phyloP scores from a whole-genome alignment of 92 coral and sea anemone species.

The Zoanthus sansibaricus region DNA sequence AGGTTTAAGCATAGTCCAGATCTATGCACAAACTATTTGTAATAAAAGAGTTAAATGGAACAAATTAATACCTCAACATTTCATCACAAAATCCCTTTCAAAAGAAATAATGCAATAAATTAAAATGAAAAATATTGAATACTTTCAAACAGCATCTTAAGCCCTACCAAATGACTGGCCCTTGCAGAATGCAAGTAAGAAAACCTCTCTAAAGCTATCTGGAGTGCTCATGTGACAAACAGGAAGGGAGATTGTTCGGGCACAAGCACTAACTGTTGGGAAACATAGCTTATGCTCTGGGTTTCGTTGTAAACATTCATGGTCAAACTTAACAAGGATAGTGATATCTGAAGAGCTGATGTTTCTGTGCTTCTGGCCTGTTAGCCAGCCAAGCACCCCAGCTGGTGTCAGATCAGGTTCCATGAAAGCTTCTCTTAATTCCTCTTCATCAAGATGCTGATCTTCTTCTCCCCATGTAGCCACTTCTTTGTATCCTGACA shows the following conservation, averaged over 20 bases:
- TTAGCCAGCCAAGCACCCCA: not conserved
- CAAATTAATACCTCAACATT: no score
- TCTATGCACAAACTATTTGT: no score
- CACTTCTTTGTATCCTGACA: not conserved
- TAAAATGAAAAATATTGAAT: no score
- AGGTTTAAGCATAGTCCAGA: no score
- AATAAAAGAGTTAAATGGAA: no score
- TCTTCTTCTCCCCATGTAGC: constrained; percentile 11
- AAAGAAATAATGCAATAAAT: no score
- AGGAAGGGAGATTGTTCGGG: not conserved
- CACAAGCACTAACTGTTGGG: constrained; percentile 6
- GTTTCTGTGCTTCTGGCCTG: constrained; percentile 7
- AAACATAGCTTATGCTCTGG: not conserved
- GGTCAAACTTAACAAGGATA: constrained; percentile 4
- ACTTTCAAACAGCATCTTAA: no score
- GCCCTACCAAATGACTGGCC: no score
- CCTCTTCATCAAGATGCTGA: constrained; percentile 3
- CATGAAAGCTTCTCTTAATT: constrained; percentile 11
- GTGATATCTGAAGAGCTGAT: constrained; percentile 5
- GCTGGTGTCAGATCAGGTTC: not conserved
- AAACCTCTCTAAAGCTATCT: no score
- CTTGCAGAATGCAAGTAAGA: no score
- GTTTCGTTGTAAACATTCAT: constrained; percentile 3
- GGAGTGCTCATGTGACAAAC: not conserved
- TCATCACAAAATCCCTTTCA: no score